phyloP scores from a whole-genome alignment of 2,113 vertebrate genomes.

The Cinclus mexicanus region DNA sequence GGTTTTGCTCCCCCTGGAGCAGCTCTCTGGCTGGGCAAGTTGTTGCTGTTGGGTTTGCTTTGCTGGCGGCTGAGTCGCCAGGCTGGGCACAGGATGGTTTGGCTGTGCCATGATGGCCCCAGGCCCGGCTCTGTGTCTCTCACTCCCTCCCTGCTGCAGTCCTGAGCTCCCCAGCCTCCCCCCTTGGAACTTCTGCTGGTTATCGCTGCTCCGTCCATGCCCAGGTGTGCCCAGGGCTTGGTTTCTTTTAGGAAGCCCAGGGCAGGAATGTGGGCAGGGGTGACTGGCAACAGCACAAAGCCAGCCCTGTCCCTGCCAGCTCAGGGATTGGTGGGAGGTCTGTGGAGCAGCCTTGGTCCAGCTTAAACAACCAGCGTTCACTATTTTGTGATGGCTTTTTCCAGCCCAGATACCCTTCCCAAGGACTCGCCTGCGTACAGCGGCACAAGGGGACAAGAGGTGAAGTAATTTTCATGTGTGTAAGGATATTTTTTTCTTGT shows the following conservation, averaged over 20 bases:
- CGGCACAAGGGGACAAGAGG: background rate
- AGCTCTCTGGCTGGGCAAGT: background rate
- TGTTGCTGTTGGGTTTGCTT: background rate
- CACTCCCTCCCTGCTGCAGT: background rate
- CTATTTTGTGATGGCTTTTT: background rate
- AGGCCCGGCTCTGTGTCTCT: background rate
- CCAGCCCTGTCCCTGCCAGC: background rate
- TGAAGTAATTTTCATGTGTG: background rate
- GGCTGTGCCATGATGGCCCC: rapidly evolving
- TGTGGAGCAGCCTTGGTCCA: background rate
- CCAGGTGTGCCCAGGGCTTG: background rate
- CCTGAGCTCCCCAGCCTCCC: background rate
- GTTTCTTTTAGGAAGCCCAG: background rate
- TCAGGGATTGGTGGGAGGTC: background rate
- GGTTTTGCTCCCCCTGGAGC: background rate
- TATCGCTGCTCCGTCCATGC: background rate
- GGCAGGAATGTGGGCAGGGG: background rate
- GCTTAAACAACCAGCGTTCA: too few relatives aligned
- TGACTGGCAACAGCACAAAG: background rate
- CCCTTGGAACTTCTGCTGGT: rapidly evolving
- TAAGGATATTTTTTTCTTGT: background rate
- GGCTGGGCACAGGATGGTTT: background rate
- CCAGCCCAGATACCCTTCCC: rapidly evolving
- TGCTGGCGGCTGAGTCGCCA: rapidly evolving
- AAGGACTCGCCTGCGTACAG: rapidly evolving